Evolutionary conservation across 2,888 invertebrate species (phyloP), one percentile per base, ranked within the genome.

Genomic region (Tricholauxania praeusta): DNA sequence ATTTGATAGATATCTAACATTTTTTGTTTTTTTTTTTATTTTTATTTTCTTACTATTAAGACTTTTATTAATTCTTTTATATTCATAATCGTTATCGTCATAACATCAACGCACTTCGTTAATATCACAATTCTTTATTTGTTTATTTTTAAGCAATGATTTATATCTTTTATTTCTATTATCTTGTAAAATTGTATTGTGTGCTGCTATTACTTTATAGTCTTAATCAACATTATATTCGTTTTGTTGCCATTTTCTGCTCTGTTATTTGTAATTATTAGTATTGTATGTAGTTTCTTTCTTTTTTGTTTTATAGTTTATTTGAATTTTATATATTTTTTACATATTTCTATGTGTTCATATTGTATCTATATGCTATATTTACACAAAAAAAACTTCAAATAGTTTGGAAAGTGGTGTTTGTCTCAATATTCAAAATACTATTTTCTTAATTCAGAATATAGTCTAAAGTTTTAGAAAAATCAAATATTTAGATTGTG

Each of bases 111-210:
- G 70, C 70, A 70, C 70, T 72, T 67, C 71, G 71, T 71, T 72
- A 71, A 72, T 75, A 75, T 75, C 75, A 75, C 75, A 75, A 68
- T 71, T 72, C 72, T 72, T 75, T 70, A 57, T 72, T 59, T 73
- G 63, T 66, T 63, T 70, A 53, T 63, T 19, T 70, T 52, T 60
- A 55, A 39, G 39, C 39, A 39, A 39, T 39, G 39, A 39, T 39
- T 67, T 74, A 72, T 15, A 70, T 67, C n/a, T 10, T 73, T 72
- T 62, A 62, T 71, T 68, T 70, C 49, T 69, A 66, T 72, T 73
- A 70, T 59, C 72, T 74, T 70, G 47, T 73, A 70, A 63, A 64
- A 60, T 53, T 28, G 17, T 19, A 57, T 55, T 22, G 53, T 53
- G 59, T 49, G 49, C 32, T 53, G 39, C 39, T 22, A n/a, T 62